These are phyloP conservation scores for Nemoura dubitans DNA, from an alignment of 2,888 invertebrate genomes.

Conservation along the genomic window DNA sequence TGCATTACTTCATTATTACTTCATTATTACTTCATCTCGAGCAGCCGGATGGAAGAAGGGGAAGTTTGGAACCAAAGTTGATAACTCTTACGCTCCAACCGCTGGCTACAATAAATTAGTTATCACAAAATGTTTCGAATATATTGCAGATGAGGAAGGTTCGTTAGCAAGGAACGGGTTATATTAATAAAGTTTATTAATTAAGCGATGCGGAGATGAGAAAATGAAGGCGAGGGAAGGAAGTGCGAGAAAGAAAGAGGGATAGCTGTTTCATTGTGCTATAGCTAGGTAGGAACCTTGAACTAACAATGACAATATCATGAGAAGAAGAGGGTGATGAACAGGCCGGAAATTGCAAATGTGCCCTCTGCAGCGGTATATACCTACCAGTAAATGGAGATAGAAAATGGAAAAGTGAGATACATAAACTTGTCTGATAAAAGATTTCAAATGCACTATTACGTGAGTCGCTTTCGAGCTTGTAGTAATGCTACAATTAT, in stretches of 20 bases:
- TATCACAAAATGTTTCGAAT: conserved; percentile 5
- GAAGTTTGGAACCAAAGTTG: background rate
- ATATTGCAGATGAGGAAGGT: background rate
- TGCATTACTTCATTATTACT: too few species aligned
- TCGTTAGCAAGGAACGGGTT: background rate
- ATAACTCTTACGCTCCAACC: background rate
- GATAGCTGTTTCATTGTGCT: background rate
- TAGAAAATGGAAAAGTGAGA: too few species aligned
- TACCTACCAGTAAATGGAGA: too few species aligned
- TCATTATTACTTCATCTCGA: conserved; percentile 9
- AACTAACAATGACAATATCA: too few species aligned
- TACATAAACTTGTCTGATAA: too few species aligned
- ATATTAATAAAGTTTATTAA: conserved; percentile 12
- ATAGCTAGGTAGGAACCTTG: background rate
- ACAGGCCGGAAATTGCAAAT: too few species aligned
- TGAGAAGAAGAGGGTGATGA: too few species aligned
- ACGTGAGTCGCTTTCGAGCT: too few species aligned
- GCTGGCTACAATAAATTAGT: background rate
- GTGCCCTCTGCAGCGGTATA: too few species aligned
- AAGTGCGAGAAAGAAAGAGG: background rate
- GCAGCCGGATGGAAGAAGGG: background rate
- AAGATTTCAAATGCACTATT: too few species aligned
- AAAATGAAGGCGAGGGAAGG: background rate
- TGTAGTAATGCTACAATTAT: too few species aligned
- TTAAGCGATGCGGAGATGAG: background rate